These are phyloP conservation scores for Julus scanicus DNA, from an alignment of 2,888 invertebrate species.

Conservation along the genomic window DNA sequence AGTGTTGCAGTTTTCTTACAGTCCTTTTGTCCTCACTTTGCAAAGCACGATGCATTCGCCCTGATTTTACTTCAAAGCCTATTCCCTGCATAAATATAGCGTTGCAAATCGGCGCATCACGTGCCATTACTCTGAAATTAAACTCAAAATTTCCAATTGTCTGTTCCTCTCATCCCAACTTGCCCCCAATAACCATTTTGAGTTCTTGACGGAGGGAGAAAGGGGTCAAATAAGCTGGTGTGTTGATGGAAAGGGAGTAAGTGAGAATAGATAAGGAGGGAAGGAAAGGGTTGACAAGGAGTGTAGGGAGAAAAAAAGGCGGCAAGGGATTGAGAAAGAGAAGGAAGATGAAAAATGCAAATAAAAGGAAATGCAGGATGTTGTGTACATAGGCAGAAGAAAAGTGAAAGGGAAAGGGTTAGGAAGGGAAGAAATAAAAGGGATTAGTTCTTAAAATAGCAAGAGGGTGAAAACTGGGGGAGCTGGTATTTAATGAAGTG, in stretches of 20 bases:
- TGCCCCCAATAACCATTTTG: background rate
- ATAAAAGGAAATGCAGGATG: background rate
- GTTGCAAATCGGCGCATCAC: slow-evolving; percentile 11
- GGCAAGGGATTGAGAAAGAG: background rate
- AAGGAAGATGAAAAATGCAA: background rate
- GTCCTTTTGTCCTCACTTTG: background rate
- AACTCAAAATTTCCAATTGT: slow-evolving; percentile 18
- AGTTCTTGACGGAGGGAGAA: too few relatives aligned
- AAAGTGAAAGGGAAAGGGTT: too few relatives aligned
- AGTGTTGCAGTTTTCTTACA: background rate
- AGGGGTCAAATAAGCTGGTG: background rate
- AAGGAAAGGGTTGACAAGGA: background rate
- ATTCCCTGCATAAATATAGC: background rate
- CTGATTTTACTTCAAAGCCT: background rate
- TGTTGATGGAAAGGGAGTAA: background rate
- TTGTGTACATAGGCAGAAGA: too few relatives aligned
- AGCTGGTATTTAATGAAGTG: too few relatives aligned
- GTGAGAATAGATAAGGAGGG: background rate
- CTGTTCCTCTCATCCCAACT: background rate
- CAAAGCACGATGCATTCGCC: background rate
- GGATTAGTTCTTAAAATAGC: too few relatives aligned
- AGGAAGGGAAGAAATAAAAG: too few relatives aligned
- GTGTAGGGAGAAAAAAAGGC: background rate
- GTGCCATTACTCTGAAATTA: slow-evolving; percentile 33
- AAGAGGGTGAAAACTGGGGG: too few relatives aligned